Conservation (phyloP, 2,888 invertebrate genomes). For the Chrysolina oricalcia region DNA sequence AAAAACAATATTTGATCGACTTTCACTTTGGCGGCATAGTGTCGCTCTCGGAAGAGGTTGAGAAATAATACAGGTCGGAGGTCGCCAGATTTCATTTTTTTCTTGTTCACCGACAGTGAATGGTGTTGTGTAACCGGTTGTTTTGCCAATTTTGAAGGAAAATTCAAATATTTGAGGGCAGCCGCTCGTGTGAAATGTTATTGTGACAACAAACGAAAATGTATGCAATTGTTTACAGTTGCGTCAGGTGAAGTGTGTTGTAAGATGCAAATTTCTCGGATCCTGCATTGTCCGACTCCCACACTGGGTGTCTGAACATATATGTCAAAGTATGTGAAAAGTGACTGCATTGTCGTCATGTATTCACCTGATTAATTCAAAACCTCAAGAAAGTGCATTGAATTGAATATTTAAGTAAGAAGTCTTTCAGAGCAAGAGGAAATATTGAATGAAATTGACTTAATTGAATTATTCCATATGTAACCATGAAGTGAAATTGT, state of each 20-base stretch:
- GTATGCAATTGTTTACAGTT: constrained; percentile 4
- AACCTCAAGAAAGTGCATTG: too few species aligned
- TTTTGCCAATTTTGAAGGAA: constrained; percentile 3
- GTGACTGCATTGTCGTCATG: not conserved
- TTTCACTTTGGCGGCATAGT: constrained; percentile 25
- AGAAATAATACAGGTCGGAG: constrained; percentile 15
- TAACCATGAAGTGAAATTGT: too few species aligned
- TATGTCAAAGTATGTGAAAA: not conserved
- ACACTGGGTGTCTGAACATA: not conserved
- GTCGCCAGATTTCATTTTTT: constrained; percentile 23
- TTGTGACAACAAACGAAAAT: constrained; percentile 18
- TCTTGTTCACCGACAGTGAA: constrained; percentile 9
- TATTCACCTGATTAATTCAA: not conserved
- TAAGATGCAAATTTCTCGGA: not conserved
- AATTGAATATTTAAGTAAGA: too few species aligned
- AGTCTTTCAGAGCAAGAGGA: too few species aligned
- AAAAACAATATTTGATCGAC: constrained; percentile 29
- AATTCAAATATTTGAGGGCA: constrained; percentile 12
- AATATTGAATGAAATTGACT: too few species aligned
- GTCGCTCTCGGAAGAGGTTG: constrained; percentile 6
- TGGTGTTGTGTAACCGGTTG: constrained; percentile 13
- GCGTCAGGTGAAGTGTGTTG: not conserved
- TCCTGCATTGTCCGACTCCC: not conserved
- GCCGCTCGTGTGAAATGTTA: constrained; percentile 16
- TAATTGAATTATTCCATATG: too few species aligned